Conservation (phyloP, 2,113 vertebrate genomes). For the Dicrurus megarhynchus region DNA sequence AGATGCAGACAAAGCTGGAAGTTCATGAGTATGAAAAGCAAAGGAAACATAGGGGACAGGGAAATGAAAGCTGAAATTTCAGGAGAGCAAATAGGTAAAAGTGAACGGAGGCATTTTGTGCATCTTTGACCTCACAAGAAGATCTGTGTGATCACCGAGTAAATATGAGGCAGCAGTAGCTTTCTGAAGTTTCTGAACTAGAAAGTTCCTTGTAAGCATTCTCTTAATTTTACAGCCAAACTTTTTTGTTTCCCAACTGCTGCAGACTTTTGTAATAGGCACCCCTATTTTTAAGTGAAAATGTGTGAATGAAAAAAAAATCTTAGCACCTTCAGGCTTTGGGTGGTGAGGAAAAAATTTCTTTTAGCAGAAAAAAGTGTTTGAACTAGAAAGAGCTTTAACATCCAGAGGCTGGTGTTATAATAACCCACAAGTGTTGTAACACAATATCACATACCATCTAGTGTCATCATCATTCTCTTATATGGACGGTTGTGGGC, state of each 20-base stretch:
- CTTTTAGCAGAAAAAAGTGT: background rate
- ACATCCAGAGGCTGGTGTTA: background rate
- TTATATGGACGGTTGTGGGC: background rate
- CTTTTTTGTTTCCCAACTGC: background rate
- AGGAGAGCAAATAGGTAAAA: background rate
- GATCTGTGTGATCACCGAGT: background rate
- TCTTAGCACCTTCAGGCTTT: background rate
- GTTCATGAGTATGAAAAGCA: background rate
- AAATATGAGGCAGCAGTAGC: background rate
- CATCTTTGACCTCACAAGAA: background rate
- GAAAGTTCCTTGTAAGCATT: background rate
- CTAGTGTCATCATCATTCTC: background rate
- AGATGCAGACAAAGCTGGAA: background rate
- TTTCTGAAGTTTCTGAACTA: background rate
- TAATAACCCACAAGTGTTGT: background rate
- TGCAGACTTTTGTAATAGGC: background rate
- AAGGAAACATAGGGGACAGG: background rate
- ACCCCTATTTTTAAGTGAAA: background rate
- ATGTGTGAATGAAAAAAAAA: background rate
- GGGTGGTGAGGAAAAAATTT: background rate
- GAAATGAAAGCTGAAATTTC: background rate
- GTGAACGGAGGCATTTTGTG: background rate
- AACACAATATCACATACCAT: background rate
- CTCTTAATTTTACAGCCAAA: background rate
- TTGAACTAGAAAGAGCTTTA: background rate